A percentile compares a stretch with the other conserved stretches of the same genome.
phyloP scores from a whole-genome alignment of 2,797 vertebrate species.

The Luscinia luscinia region DNA sequence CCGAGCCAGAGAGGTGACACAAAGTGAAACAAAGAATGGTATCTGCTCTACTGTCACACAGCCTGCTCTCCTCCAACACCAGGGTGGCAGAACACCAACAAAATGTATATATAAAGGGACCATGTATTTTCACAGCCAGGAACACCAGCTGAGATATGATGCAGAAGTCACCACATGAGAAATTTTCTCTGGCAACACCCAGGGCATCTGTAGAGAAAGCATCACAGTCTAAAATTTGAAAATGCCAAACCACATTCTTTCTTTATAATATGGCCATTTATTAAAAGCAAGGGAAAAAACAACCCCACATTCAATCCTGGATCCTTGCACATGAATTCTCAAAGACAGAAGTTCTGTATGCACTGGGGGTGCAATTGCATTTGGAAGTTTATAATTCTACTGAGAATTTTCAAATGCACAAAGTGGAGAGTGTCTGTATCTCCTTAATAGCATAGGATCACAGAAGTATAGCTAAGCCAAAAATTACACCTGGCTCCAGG shows the following conservation, averaged over 20 bases:
- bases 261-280: neutral
- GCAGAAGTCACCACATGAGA: neutral
- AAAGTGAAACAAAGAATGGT: neutral
- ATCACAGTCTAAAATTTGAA: neutral
- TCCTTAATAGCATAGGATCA: neutral
- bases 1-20: fast-evolving
- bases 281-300: neutral
- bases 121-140: neutral
- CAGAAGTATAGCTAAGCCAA: neutral
- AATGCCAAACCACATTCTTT: neutral
- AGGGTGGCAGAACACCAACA: fast-evolving
- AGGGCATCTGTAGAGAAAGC: neutral
- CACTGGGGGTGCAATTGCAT: neutral
- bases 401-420: neutral
- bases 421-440: neutral
- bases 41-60: neutral
- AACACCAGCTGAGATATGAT: fast-evolving
- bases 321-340: neutral
- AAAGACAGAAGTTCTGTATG: neutral
- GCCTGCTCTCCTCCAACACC: fast-evolving
- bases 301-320: neutral
- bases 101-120: neutral
- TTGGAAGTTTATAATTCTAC: neutral
- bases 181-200: neutral
- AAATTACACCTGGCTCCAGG: neutral